Percentiles rank a stretch among this genome's conserved stretches.
These are phyloP conservation scores for Rhorus exstirpatorius DNA, from an alignment of 2,888 invertebrate species.

Conservation along the genomic window DNA sequence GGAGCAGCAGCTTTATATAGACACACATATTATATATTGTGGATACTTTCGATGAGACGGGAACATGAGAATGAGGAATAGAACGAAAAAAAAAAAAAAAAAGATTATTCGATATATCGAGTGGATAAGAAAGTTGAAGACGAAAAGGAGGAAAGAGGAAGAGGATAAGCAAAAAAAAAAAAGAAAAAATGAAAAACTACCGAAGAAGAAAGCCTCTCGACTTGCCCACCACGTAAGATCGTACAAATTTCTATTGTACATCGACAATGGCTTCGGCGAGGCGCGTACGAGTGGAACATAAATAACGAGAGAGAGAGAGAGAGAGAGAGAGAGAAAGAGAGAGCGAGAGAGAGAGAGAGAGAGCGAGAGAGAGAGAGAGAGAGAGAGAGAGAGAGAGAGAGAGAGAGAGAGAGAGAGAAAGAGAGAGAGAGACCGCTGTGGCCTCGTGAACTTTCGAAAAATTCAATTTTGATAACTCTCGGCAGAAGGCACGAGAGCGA, in stretches of 20 bases:
- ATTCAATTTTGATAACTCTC: too few species aligned
- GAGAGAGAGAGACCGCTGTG: constrained; percentile 39
- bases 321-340: not conserved
- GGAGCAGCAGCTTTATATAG: not conserved
- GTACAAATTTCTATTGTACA: constrained; percentile 82
- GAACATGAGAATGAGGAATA: constrained; percentile 34
- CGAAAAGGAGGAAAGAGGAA: constrained; percentile 4
- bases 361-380: not conserved
- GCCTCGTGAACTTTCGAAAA: constrained; percentile 73
- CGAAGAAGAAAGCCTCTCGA: constrained; percentile 65
- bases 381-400: not conserved
- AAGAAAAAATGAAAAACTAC: constrained; percentile 8
- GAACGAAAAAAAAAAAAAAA: not conserved
- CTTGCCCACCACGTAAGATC: constrained; percentile 76
- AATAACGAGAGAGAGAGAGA: constrained; percentile 76
- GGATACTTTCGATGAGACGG: constrained; percentile 2
- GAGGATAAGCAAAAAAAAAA: not conserved
- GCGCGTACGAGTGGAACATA: constrained; percentile 77
- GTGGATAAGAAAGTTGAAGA: constrained; percentile 13
- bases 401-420: too few species aligned
- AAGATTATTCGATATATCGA: not conserved
- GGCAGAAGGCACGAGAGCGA: constrained; percentile 72
- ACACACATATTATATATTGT: not conserved
- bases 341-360: not conserved
- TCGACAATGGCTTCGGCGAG: constrained; percentile 76